A percentile compares a stretch with the other conserved stretches of the same genome.
Evolutionary conservation across 2,113 vertebrate species (phyloP).

Genomic region (Benitochromis conjunctus): DNA sequence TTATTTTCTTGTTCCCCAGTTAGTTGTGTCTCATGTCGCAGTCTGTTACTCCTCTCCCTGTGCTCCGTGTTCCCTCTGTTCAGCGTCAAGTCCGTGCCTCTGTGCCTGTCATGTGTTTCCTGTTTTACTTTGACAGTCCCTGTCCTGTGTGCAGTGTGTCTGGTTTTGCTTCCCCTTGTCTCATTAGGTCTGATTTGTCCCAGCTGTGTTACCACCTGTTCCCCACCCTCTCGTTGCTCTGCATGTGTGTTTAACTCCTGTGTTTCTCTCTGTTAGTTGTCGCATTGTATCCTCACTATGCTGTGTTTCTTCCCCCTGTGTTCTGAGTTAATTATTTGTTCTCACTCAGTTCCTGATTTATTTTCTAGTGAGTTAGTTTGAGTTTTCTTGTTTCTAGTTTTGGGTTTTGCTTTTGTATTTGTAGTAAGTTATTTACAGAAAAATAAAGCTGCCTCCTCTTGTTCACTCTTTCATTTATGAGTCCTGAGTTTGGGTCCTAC

Average conservation of each 20-base stretch:
- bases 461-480: not conserved
- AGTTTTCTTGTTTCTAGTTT: too few relatives aligned
- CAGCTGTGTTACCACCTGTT: not conserved
- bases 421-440: not conserved
- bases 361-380: too few relatives aligned
- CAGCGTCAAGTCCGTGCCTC: not conserved
- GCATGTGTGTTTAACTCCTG: too few relatives aligned
- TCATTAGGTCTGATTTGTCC: not conserved
- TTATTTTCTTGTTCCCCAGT: not conserved
- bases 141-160: not conserved
- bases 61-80: too few relatives aligned
- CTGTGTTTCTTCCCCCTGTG: too few relatives aligned
- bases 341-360: too few relatives aligned
- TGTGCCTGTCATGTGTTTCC: not conserved
- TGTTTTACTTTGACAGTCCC: not conserved
- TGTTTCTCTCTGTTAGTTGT: too few relatives aligned
- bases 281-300: too few relatives aligned
- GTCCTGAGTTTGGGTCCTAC: too few relatives aligned
- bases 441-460: not conserved
- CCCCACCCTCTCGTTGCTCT: not conserved
- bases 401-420: too few relatives aligned
- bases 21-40: not conserved
- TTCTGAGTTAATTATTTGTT: too few relatives aligned
- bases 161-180: not conserved
- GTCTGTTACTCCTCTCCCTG: not conserved